Evolutionary conservation across 1,140 invertebrate species (phyloP).

Genomic region (Papilio helenus): DNA sequence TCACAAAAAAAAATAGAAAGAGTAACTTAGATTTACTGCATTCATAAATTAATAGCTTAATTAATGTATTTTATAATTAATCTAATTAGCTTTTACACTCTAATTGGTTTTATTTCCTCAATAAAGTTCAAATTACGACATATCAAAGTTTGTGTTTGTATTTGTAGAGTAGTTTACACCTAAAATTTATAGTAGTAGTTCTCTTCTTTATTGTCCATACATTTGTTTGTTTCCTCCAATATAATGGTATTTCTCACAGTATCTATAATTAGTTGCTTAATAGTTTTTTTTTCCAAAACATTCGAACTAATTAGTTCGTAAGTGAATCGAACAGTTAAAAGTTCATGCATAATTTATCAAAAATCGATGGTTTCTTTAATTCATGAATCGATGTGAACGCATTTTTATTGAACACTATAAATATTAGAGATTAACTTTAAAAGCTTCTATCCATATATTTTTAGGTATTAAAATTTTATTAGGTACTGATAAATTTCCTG

Average conservation of each 20-base stretch:
- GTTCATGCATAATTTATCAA: conserved; percentile 11
- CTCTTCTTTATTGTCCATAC: not conserved
- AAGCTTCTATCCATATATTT: conserved; percentile 15
- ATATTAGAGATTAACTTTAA: conserved; percentile 19
- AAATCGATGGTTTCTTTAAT: conserved; percentile 22
- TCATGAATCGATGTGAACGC: conserved; percentile 13
- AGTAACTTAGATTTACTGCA: too few relatives aligned
- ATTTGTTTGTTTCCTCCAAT: not conserved
- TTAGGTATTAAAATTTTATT: not conserved
- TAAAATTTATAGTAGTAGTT: not conserved
- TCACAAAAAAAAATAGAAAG: too few relatives aligned
- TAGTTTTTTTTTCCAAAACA: not conserved
- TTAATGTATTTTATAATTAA: not conserved
- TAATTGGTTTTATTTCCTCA: not conserved
- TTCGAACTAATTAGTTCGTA: not conserved
- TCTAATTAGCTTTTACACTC: not conserved
- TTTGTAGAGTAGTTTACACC: not conserved
- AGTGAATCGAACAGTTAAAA: not conserved
- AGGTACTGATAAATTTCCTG: not conserved
- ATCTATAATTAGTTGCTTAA: not conserved
- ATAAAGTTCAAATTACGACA: not conserved
- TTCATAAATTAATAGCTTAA: not conserved
- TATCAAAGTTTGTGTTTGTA: not conserved
- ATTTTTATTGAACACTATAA: conserved; percentile 12
- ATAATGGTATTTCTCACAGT: not conserved